Conservation (phyloP, 2,888 invertebrate genomes). For the Molanna angustata region DNA sequence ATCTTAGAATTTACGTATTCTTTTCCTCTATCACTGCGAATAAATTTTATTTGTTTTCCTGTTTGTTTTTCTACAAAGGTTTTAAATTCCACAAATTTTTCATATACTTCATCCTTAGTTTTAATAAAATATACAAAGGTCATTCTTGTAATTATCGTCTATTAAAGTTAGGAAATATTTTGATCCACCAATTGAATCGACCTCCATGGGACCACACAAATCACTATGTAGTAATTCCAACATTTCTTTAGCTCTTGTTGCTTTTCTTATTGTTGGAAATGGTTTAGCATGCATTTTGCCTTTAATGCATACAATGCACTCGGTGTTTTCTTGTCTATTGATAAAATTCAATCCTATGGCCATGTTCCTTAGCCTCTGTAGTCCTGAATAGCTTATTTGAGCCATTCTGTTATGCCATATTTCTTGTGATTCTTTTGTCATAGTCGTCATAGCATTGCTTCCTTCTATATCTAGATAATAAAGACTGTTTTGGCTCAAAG, state of each 20-base stretch:
- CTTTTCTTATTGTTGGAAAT: not conserved
- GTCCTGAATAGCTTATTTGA: not conserved
- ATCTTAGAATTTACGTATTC: not conserved
- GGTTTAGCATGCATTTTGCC: constrained; percentile 1
- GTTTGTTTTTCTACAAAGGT: not conserved
- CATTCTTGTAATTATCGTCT: not conserved
- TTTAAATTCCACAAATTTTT: constrained; percentile 3
- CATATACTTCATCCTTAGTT: not conserved
- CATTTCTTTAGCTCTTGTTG: not conserved
- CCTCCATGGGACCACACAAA: constrained; percentile 3
- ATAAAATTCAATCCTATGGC: not conserved
- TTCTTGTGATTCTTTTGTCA: not conserved
- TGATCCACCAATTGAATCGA: not conserved
- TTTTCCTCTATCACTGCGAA: constrained; percentile 3
- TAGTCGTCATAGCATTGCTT: not conserved
- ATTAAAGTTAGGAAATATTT: not conserved
- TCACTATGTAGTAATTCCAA: not conserved
- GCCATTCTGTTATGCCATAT: constrained; percentile 1
- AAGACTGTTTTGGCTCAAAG: not conserved
- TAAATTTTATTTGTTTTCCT: not conserved
- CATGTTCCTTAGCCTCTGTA: not conserved
- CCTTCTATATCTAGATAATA: not conserved
- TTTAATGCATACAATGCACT: too few species aligned
- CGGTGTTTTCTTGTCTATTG: too few species aligned
- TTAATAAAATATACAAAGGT: constrained; percentile 3